Evolutionary conservation across 1,140 invertebrate genomes (phyloP).

Genomic region (Calycopis cecrops): DNA sequence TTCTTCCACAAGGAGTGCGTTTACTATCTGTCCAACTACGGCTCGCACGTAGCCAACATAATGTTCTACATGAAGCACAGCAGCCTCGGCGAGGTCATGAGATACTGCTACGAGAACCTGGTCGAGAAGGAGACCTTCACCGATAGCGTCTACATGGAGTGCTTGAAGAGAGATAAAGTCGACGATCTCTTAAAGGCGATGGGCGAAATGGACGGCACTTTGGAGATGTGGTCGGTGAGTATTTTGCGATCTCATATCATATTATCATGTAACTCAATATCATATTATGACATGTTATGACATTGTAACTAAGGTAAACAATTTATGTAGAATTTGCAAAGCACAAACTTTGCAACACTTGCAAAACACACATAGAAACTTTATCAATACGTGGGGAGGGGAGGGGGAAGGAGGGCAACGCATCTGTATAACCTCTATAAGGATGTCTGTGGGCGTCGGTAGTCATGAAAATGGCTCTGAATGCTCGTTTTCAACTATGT

Average conservation of each 20-base stretch:
- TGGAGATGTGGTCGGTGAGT: slow-evolving; percentile 80
- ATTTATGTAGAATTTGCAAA: too few relatives aligned
- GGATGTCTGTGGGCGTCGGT: too few relatives aligned
- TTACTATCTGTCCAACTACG: slow-evolving; percentile 84
- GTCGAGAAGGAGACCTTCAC: slow-evolving; percentile 82
- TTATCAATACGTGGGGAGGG: too few relatives aligned
- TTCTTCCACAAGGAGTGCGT: slow-evolving; percentile 83
- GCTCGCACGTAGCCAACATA: slow-evolving; percentile 80
- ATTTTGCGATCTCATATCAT: not conserved
- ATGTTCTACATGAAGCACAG: slow-evolving; percentile 82
- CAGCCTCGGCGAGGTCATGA: slow-evolving; percentile 76
- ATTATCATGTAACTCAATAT: too few relatives aligned
- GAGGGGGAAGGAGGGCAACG: too few relatives aligned
- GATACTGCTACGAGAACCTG: slow-evolving; percentile 79
- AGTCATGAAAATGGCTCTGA: too few relatives aligned
- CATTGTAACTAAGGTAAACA: too few relatives aligned
- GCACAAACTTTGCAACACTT: too few relatives aligned
- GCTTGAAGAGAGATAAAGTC: slow-evolving; percentile 78
- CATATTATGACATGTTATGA: too few relatives aligned
- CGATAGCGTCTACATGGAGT: slow-evolving; percentile 80
- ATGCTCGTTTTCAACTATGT: too few relatives aligned
- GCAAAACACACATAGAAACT: too few relatives aligned
- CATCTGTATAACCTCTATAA: too few relatives aligned
- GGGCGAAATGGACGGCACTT: slow-evolving; percentile 76
- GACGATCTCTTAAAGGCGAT: slow-evolving; percentile 78